Base-by-base conservation (phyloP, 2,888 invertebrate genomes). In the Sicus ferrugineus region DNA sequence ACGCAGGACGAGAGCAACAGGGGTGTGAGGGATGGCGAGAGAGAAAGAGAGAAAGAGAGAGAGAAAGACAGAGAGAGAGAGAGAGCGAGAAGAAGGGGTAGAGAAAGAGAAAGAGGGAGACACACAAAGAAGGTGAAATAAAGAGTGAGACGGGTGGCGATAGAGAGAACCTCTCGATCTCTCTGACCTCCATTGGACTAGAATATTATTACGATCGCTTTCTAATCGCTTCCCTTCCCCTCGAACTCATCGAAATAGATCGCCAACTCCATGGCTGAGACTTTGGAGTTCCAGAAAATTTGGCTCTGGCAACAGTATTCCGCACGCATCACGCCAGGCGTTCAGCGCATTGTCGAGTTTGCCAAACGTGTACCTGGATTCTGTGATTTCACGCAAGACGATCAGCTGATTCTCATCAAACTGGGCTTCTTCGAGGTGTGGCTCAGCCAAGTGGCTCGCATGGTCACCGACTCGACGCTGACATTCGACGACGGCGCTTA, bases 401-500 rank as follows among this genome's bases (percentile, higher is more conserved):
- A 98, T 87, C 98, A 98, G 86, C 89, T 98, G 77, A 96, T 97
- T 77, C 89, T 98, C 75, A 96, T 98, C 81, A 98, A 98, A 88
- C 90, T 92, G 82, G 97, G 97, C 72, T 98, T 98, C 88, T 96
- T 97, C 85, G 98, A 98, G 87, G 91, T 97, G 73, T 98, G 97
- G 97, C 88, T 97, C 75, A 91, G 94, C 61, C 92, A 96, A 80
- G 91, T 94, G 73, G 90, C 95, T 11, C 90, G 93, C 74, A 89
- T 95, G 86, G 92, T 94, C 52, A 90, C 90, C 48, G 89, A 91
- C 71, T 88, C 90, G 64, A 90, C 91, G 75, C 87, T 98, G 83
- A 93, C 95, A 71, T 95, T 97, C 83, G 93, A 94, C 75, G 96
- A 98, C 83, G 97, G 97, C 50, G 92, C 92, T 61, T 91, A 90